These are phyloP conservation scores for Nymphalis io DNA, from an alignment of 1,140 invertebrate genomes.

Conservation along the genomic window DNA sequence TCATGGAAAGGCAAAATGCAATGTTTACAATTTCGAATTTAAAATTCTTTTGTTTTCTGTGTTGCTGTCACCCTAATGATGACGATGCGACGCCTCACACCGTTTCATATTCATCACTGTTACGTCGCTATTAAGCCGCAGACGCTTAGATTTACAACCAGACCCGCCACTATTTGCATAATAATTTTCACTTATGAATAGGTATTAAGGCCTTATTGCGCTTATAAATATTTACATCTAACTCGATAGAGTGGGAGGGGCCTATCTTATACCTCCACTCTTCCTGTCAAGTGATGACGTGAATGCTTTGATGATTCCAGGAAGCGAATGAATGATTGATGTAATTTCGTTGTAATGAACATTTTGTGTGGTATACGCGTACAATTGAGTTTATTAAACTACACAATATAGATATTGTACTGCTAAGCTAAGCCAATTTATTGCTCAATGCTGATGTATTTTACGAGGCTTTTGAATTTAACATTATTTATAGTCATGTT, in stretches of 20 bases:
- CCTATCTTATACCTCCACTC: conserved; percentile 46
- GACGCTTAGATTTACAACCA: conserved; percentile 60
- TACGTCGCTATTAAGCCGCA: conserved; percentile 59
- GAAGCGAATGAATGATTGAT: conserved; percentile 60
- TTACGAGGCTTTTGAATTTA: conserved; percentile 1
- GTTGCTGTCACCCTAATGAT: conserved; percentile 33
- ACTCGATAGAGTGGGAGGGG: conserved; percentile 58
- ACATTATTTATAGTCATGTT: conserved; percentile 8
- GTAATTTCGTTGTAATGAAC: conserved; percentile 58
- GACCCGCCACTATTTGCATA: conserved; percentile 76
- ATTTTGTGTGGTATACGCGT: conserved; percentile 47
- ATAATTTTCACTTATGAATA: conserved; percentile 81
- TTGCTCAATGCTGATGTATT: conserved; percentile 3
- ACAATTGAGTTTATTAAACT: conserved; percentile 40
- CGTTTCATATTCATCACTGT: conserved; percentile 59
- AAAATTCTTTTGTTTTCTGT: conserved; percentile 26
- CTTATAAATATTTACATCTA: conserved; percentile 76
- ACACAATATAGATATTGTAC: conserved; percentile 29
- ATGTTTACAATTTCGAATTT: conserved; percentile 1
- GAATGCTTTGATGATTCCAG: conserved; percentile 52
- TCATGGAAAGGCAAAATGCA: not conserved
- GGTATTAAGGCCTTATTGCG: conserved; percentile 75
- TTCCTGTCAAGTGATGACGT: conserved; percentile 65
- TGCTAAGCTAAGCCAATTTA: conserved; percentile 11
- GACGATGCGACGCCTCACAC: conserved; percentile 35